Percentiles rank a stretch among this genome's conserved stretches.
Conservation (phyloP, 2,888 invertebrate species). For the Cepaea hortensis region DNA sequence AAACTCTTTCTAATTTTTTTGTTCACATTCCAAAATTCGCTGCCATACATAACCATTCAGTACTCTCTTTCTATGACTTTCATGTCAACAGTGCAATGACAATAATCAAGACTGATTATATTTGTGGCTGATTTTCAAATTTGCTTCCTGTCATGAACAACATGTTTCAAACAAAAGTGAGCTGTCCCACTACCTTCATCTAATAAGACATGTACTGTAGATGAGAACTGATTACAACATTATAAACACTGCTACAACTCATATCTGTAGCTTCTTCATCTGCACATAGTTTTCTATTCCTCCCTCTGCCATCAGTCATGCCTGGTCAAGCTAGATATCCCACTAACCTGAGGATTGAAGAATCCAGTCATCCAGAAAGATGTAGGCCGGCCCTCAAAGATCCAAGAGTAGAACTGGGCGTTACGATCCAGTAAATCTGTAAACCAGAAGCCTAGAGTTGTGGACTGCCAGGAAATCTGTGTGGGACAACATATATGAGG, state of each 20-base stretch:
- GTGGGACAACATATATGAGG: background rate
- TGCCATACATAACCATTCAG: no score
- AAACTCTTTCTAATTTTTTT: no score
- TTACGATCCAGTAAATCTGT: slow-evolving; percentile 95
- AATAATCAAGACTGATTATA: no score
- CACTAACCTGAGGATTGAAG: slow-evolving; percentile 93
- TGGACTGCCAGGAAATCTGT: slow-evolving; percentile 97
- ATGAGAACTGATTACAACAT: no score
- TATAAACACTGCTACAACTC: background rate
- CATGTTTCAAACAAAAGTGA: no score
- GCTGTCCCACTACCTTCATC: no score
- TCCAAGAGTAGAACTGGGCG: slow-evolving; percentile 91
- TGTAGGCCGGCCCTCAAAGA: slow-evolving; percentile 85
- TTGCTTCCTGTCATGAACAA: no score
- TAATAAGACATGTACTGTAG: no score
- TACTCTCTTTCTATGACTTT: no score
- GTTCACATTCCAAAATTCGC: no score
- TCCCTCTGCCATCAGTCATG: background rate
- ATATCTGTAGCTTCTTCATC: background rate
- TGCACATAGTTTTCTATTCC: background rate
- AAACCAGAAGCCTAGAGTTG: slow-evolving; percentile 98
- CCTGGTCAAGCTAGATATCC: background rate
- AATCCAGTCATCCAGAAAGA: slow-evolving; percentile 99
- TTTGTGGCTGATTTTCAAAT: no score
- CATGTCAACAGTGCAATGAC: no score